Evolutionary conservation across 2,888 invertebrate species (phyloP), one percentile per base, ranked within the genome.

Genomic region (Abrostola tripartita): DNA sequence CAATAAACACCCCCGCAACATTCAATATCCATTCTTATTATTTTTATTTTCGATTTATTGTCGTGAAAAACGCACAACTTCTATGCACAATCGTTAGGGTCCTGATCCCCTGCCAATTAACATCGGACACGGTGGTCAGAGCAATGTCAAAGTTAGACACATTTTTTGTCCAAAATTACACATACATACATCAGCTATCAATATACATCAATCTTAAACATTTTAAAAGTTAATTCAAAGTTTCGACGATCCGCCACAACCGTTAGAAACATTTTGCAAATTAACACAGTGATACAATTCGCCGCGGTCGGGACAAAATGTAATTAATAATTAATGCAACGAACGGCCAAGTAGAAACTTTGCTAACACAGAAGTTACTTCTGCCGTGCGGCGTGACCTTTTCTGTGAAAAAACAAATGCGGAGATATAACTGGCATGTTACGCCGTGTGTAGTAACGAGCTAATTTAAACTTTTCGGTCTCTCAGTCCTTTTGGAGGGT

Each of bases 381-480:
- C 63, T 61, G 66, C 40, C 56, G 68, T 79, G 71, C 68, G 64
- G 76, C 75, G 83, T 88, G 90, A 92, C 93, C 92, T 92, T 93
- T 92, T 88, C 89, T 83, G 85, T 85, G 87, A 92, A 93, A 94
- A 94, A 94, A 93, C 92, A 92, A 91, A 90, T 89, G 86, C 84
- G 86, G 79, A 81, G 81, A 90, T 87, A 88, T 86, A 91, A 90
- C 91, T 88, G 90, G 85, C 88, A 84, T 86, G 90, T 89, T 85
- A 82, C 88, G 78, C 84, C 89, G 90, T 91, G 87, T 91, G 92
- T 92, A 84, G 93, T 94, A 94, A 94, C 94, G 90, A 94, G 94
- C 94, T 94, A 93, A 94, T 94, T 94, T 94, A 94, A 94, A 94
- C 92, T 94, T 94, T 94, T 93, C 91, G 92, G 89, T 85, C 84